Evolutionary conservation across 2,113 vertebrate genomes (phyloP), one percentile per base, ranked within the genome.

Genomic region (Thermophis baileyi): DNA sequence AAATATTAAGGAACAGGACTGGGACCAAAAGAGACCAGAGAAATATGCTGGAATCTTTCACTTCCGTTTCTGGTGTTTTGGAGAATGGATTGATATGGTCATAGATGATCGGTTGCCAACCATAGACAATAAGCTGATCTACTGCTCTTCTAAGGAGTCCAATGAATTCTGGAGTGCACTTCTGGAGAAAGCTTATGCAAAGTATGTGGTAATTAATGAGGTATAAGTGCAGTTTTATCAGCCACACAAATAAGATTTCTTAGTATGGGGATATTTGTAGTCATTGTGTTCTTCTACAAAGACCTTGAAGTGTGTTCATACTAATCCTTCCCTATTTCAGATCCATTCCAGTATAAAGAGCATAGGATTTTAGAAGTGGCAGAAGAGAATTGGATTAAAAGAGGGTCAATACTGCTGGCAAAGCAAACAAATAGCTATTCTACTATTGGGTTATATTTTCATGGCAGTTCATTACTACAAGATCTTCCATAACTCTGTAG

Each of bases 131-230:
- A 94, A 98, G 18, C 96, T 99, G 92, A 98, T 99, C 94, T 99
- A 98, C 97, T 99, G 99, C 94, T 98, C 96, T 92, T 99, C 99
- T 3, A 99, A 98, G 6, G 93, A 96, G 47, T 96, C 97, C 60
- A 99, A 99, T 40, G 99, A 99, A 92, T 99, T 99, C 97, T 99
- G 99, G 99, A 99, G 98, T 0, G 99, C 99, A 10, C 94, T 99
- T 40, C 60, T 99, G 96, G 99, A 99, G 96, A 99, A 99, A 92
- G 99, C 99, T 55, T 99, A 99, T 87, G 98, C 99, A 74, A 99
- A 99, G 99, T 99, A 96, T 63, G 97, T 95, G 85, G 22, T 9
- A 14, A 57, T 89, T 90, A 27, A 1, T 47, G 85, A 0, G 0
- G 54, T 60, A 9, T 55, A 50, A 55, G 93, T 85, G 88, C 40